Evolutionary conservation across 1,140 invertebrate genomes (phyloP), one percentile per base, ranked within the genome.

Genomic region (Drosophila littoralis): DNA sequence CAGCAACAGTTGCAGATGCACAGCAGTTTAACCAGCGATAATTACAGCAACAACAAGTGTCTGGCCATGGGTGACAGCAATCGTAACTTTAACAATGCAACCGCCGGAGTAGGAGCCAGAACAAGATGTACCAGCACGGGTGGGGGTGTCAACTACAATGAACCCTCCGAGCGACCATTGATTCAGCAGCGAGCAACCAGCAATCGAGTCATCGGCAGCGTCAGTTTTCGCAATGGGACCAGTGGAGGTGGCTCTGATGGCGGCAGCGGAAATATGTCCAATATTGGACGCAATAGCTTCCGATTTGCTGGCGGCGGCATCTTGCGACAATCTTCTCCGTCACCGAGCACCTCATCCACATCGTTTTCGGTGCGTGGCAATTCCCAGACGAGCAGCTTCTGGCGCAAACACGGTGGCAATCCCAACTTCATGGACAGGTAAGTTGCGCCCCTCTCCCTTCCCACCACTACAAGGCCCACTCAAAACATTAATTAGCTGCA

Each of bases 371-470:
- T 33, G 7, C 58, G 65, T 7, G 67, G 55, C 54, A 82, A 69
- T 54, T 52, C 75, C 17, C 70, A 79, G 13, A 55, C 70, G 15
- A 81, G 70, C 59, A 81, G 80, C 67, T 88, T 82, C 51, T 91
- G 90, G 90, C 82, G 90, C 43, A 81, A 77, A n/a, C 90, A 91
- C 45, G 80, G 82, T 9, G 90, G 82, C 67, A 91, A 88, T 74
- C 80, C 83, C 22, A 91, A 91, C 74, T 77, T 91, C 36, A 78
- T 91, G 85, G 90, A 91, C 72, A 91, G 90, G 90, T 91, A 60
- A 85, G 80, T 58, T 17, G 0, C 7, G 1, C 3, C 35, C 22
- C 22, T 22, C 22, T 22, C 22, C 22, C 22, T 0, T 2, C 22
- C 22, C 22, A 22, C 22, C 22, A 22, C 22, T 22, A 22, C 22